Conservation (phyloP, 2,888 invertebrate genomes). For the Sisyra terminalis region DNA sequence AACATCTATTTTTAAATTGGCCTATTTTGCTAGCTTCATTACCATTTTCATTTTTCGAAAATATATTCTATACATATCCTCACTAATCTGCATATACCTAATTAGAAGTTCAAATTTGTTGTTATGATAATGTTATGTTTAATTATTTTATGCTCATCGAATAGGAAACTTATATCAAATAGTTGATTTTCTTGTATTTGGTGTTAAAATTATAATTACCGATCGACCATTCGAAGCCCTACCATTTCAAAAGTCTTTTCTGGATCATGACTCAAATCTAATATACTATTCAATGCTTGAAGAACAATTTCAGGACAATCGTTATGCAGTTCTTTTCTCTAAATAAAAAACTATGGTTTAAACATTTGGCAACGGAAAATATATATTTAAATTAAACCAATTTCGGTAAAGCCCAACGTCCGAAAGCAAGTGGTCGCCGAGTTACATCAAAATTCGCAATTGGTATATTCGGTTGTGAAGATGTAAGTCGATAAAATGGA, state of each 20-base stretch:
- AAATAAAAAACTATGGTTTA: constrained; percentile 9
- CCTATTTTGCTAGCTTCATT: too few species aligned
- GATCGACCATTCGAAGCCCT: constrained; percentile 23
- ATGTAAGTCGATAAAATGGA: constrained; percentile 21
- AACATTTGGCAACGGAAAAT: not conserved
- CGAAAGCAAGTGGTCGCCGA: constrained; percentile 26
- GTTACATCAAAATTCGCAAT: constrained; percentile 26
- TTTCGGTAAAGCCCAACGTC: constrained; percentile 26
- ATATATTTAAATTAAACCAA: constrained; percentile 17
- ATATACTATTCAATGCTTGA: constrained; percentile 26
- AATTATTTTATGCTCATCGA: too few species aligned
- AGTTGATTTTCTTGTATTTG: too few species aligned
- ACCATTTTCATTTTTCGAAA: too few species aligned
- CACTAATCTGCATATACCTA: too few species aligned
- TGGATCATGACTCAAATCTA: constrained; percentile 28
- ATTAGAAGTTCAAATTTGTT: too few species aligned
- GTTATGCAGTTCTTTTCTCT: constrained; percentile 26
- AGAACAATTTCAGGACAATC: constrained; percentile 20
- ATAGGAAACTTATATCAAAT: too few species aligned
- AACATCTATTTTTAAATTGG: too few species aligned
- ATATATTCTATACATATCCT: too few species aligned
- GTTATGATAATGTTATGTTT: too few species aligned
- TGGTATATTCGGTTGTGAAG: constrained; percentile 26
- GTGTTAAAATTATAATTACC: constrained; percentile 15
- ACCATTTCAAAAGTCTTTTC: constrained; percentile 28